Evolutionary conservation across 2,113 vertebrate genomes (phyloP).

Genomic region (Platysteira castanea): DNA sequence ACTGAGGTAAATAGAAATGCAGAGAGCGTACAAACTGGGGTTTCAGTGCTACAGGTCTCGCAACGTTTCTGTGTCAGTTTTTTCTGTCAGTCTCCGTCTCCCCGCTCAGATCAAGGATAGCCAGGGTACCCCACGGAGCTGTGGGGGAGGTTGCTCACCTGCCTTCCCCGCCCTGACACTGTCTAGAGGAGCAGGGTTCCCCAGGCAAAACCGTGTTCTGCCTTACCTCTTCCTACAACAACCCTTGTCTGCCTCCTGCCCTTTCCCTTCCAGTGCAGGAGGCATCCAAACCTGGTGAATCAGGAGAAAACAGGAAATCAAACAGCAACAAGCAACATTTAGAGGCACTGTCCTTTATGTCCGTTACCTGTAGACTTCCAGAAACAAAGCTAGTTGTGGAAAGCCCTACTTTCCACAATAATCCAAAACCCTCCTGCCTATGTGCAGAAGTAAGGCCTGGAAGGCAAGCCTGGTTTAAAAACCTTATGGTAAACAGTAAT

Average conservation of each 20-base stretch:
- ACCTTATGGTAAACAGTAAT: not conserved
- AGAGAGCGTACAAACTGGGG: not conserved
- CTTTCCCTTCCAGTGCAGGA: not conserved
- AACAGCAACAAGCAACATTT: not conserved
- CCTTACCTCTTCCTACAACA: not conserved
- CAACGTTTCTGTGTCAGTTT: not conserved
- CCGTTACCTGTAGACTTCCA: not conserved
- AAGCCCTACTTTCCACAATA: not conserved
- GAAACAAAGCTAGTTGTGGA: not conserved
- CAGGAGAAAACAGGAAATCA: not conserved
- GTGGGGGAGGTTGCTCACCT: accelerated
- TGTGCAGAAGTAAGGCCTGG: not conserved
- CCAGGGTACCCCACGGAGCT: not conserved
- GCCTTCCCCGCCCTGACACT: accelerated
- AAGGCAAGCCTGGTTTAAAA: not conserved
- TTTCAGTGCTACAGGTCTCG: not conserved
- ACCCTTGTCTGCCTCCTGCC: not conserved
- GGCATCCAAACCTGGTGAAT: accelerated
- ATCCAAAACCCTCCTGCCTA: not conserved
- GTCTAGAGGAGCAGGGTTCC: accelerated
- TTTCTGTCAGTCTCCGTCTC: not conserved
- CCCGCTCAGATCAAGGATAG: not conserved
- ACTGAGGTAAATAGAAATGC: not conserved
- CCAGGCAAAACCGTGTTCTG: not conserved
- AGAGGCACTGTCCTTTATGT: not conserved